Evolutionary conservation across 1,140 invertebrate genomes (phyloP).

Genomic region (Teleopsis dalmanni): DNA sequence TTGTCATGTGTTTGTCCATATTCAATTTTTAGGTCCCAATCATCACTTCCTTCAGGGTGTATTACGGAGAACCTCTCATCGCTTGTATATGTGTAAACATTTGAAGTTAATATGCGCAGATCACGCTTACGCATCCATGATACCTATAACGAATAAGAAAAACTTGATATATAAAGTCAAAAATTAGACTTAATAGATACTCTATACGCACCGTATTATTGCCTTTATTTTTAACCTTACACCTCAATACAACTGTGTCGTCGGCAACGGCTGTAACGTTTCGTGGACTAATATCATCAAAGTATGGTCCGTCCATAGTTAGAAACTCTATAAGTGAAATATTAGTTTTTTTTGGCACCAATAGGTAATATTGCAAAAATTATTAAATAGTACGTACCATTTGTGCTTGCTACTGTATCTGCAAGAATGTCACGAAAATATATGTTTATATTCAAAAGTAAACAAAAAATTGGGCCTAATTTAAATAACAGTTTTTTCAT

Average conservation of each 20-base stretch:
- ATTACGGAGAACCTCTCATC: constrained; percentile 77
- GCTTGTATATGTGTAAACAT: constrained; percentile 78
- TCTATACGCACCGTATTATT: constrained; percentile 71
- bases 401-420: too few species aligned
- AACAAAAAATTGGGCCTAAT: too few species aligned
- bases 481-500: too few species aligned
- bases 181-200: background rate
- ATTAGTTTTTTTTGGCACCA: too few species aligned
- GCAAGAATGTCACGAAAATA: too few species aligned
- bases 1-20: constrained; percentile 79
- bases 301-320: constrained; percentile 59
- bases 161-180: background rate
- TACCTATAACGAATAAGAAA: constrained; percentile 52
- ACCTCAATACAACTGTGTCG: constrained; percentile 71
- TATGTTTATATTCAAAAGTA: too few species aligned
- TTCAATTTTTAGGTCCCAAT: constrained; percentile 84
- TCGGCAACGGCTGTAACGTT: constrained; percentile 80
- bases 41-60: constrained; percentile 76
- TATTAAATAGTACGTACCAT: too few species aligned
- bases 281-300: constrained; percentile 71
- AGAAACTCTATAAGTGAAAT: background rate
- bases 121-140: constrained; percentile 89
- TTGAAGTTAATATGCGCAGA: constrained; percentile 80
- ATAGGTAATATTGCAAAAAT: too few species aligned
- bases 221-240: constrained; percentile 76